A percentile compares a stretch with the other conserved stretches of the same genome.
Conservation (phyloP, 2,797 vertebrate genomes). For the Potorous gilbertii region DNA sequence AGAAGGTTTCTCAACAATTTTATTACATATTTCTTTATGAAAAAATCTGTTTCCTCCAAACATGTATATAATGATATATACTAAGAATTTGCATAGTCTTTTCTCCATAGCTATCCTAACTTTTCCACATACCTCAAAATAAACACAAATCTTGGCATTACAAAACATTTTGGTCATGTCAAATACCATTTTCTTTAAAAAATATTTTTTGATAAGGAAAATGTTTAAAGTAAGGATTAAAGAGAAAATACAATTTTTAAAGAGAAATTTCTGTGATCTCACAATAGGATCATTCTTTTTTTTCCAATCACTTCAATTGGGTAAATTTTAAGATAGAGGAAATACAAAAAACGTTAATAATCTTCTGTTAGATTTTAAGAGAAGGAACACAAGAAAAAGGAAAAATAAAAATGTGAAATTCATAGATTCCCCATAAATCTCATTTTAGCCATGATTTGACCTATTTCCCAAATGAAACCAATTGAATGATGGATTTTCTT, state of each 20-base stretch:
- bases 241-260: conserved; percentile 12
- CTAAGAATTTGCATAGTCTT: not conserved
- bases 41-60: not conserved
- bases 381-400: not conserved
- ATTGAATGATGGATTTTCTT: not conserved
- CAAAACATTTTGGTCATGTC: conserved; percentile 23
- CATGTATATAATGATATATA: not conserved
- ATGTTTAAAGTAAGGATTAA: not conserved
- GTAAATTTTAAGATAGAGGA: not conserved
- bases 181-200: not conserved
- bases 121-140: conserved; percentile 22
- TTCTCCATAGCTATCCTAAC: not conserved
- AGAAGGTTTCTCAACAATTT: not conserved
- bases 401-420: not conserved
- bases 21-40: not conserved
- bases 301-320: not conserved
- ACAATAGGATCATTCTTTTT: not conserved
- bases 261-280: conserved; percentile 21
- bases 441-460: not conserved
- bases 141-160: not conserved
- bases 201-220: not conserved
- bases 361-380: conserved; percentile 1
- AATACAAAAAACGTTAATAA: not conserved
- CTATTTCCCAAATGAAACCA: not conserved
- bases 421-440: not conserved